Evolutionary conservation across 2,113 vertebrate species (phyloP).

Genomic region (Pangasianodon gigas): DNA sequence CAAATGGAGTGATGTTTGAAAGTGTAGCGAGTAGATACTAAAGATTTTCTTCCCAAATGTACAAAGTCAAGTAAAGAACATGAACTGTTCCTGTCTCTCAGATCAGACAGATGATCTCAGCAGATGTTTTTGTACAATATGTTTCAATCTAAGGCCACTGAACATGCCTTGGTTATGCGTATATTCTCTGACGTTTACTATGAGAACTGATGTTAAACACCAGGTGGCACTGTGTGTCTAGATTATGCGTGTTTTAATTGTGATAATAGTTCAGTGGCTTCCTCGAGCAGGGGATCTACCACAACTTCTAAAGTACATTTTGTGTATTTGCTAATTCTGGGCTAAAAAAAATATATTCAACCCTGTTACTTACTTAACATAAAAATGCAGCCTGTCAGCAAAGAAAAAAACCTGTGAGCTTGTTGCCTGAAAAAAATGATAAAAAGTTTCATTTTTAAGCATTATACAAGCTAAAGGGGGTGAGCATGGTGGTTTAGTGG

Average conservation of each 20-base stretch:
- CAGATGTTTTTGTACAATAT: too few relatives aligned
- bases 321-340: not conserved
- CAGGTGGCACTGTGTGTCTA: conserved; percentile 43
- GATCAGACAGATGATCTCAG: not conserved
- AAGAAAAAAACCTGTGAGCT: too few relatives aligned
- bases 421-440: too few relatives aligned
- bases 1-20: too few relatives aligned
- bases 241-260: not conserved
- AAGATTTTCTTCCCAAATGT: too few relatives aligned
- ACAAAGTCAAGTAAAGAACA: not conserved
- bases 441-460: too few relatives aligned
- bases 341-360: not conserved
- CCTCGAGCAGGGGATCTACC: not conserved
- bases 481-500: too few relatives aligned
- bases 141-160: too few relatives aligned
- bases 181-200: not conserved
- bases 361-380: not conserved
- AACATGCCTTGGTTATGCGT: not conserved
- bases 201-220: not conserved
- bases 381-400: not conserved
- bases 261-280: not conserved
- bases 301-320: not conserved
- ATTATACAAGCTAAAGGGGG: too few relatives aligned
- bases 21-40: too few relatives aligned
- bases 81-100: not conserved